Conservation (phyloP, 92 coral and sea anemone genomes). For the Phenganax stokvisi region DNA sequence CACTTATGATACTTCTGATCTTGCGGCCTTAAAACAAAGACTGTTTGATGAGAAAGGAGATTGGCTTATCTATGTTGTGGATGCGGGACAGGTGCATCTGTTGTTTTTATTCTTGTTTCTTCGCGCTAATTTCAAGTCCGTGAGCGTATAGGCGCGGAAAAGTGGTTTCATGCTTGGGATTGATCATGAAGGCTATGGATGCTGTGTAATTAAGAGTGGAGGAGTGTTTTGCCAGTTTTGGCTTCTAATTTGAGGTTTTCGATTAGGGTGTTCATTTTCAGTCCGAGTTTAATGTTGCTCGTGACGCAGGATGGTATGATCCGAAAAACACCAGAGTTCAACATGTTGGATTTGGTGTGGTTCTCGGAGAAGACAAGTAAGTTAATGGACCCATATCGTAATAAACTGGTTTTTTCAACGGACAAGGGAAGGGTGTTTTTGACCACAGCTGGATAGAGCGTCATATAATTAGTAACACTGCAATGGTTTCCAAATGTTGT, state of each 20-base stretch:
- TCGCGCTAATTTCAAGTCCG: too few species aligned
- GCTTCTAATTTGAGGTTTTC: neutral
- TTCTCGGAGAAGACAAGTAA: conserved; percentile 96
- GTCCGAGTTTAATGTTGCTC: conserved; percentile 73
- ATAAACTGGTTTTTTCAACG: neutral
- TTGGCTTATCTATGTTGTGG: conserved; percentile 89
- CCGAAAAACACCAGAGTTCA: conserved; percentile 71
- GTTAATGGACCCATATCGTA: conserved; percentile 3
- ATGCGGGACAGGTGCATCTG: conserved; percentile 82
- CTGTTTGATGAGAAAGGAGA: conserved; percentile 75
- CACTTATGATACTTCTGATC: conserved; percentile 92
- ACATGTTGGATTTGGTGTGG: conserved; percentile 97
- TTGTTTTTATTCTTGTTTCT: neutral
- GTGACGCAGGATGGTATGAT: conserved; percentile 75
- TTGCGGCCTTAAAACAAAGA: conserved; percentile 84
- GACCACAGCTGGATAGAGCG: too few species aligned
- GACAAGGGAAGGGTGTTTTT: too few species aligned
- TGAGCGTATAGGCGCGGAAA: neutral
- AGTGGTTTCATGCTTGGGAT: neutral
- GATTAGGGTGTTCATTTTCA: conserved; percentile 73
- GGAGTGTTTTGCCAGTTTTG: too few species aligned
- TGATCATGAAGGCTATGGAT: neutral
- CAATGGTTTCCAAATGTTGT: too few species aligned
- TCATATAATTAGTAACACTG: too few species aligned
- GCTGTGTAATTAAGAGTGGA: too few species aligned